Conservation (phyloP, 2,888 invertebrate genomes). For the Chorisops tibialis region DNA sequence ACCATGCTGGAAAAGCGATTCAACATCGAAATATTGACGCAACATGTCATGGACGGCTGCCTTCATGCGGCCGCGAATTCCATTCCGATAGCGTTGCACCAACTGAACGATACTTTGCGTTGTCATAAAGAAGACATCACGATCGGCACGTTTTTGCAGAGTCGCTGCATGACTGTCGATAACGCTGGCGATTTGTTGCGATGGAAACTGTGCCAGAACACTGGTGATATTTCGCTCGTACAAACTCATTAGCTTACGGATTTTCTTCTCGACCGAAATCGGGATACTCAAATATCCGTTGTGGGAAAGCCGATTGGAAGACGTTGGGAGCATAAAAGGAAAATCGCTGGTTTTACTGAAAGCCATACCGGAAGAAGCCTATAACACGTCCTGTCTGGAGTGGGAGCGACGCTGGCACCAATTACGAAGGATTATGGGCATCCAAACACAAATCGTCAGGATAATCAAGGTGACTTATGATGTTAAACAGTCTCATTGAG, state of each 20-base stretch:
- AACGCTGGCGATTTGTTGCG: constrained; percentile 62
- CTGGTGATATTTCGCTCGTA: constrained; percentile 97
- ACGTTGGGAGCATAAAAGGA: too few species aligned
- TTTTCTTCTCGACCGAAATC: constrained; percentile 89
- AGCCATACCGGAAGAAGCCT: too few species aligned
- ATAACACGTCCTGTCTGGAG: too few species aligned
- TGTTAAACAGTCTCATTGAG: too few species aligned
- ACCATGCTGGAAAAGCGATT: constrained; percentile 91
- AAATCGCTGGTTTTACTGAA: too few species aligned
- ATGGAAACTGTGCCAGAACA: constrained; percentile 94
- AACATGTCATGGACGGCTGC: constrained; percentile 92
- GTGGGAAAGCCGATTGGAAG: too few species aligned
- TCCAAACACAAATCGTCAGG: too few species aligned
- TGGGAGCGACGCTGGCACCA: too few species aligned
- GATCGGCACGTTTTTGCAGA: constrained; percentile 80
- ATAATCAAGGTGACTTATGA: too few species aligned
- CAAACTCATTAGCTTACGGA: constrained; percentile 85
- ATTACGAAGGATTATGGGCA: too few species aligned
- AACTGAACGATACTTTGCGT: constrained; percentile 91
- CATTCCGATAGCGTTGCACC: constrained; percentile 92
- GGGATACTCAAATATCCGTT: too few species aligned
- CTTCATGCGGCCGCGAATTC: constrained; percentile 95
- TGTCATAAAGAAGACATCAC: constrained; percentile 94
- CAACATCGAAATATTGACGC: constrained; percentile 87
- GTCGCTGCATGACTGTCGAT: constrained; percentile 83